Percentiles rank a stretch among this genome's conserved stretches.
Evolutionary conservation across 2,888 invertebrate genomes (phyloP).

Genomic region (Tholera decimalis): DNA sequence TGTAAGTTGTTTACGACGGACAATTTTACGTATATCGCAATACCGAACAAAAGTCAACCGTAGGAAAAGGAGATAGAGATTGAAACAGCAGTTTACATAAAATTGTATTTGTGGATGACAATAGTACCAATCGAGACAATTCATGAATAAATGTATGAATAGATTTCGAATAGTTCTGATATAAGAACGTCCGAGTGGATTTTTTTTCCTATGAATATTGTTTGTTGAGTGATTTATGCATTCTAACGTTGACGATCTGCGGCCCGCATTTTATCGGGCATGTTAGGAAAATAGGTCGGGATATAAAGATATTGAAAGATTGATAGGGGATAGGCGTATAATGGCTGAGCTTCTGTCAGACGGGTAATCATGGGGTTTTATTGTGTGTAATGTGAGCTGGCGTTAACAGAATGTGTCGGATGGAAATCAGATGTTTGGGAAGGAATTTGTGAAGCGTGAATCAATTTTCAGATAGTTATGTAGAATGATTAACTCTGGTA

Average conservation of each 20-base stretch:
- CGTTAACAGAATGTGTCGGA: conserved; percentile 26
- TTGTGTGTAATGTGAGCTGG: conserved; percentile 33
- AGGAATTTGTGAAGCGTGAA: conserved; percentile 1
- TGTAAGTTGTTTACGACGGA: conserved; percentile 58
- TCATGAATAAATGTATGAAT: conserved; percentile 73
- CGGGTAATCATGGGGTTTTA: conserved; percentile 48
- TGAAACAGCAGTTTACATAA: conserved; percentile 9
- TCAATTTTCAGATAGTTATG: conserved; percentile 2
- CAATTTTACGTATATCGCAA: conserved; percentile 19
- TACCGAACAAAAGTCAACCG: conserved; percentile 12
- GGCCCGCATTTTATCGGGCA: conserved; percentile 53
- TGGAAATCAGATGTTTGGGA: conserved; percentile 11
- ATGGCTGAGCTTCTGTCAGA: conserved; percentile 32
- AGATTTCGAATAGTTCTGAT: conserved; percentile 66
- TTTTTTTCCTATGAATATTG: conserved; percentile 69
- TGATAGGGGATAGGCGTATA: conserved; percentile 46
- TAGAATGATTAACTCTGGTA: not conserved
- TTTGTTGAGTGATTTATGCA: conserved; percentile 68
- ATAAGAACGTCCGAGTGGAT: conserved; percentile 60
- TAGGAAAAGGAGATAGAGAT: not conserved
- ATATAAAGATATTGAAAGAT: conserved; percentile 58
- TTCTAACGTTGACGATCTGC: conserved; percentile 50
- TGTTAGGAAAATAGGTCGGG: conserved; percentile 55
- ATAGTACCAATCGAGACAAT: conserved; percentile 69
- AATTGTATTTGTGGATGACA: conserved; percentile 60